These are phyloP conservation scores for Epinephelus moara DNA, from an alignment of 2,113 vertebrate genomes.

Conservation along the genomic window DNA sequence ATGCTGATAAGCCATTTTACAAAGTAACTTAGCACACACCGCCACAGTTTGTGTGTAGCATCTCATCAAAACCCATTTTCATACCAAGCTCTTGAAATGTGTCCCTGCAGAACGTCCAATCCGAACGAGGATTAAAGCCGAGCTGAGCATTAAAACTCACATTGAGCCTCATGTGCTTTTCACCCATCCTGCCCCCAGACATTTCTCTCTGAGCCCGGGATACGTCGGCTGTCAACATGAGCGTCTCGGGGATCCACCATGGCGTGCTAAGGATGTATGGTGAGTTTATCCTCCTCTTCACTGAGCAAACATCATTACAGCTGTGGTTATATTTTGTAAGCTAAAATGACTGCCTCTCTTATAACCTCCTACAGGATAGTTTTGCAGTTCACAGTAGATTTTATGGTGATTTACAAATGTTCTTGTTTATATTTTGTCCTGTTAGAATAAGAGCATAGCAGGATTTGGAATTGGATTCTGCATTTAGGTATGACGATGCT, in stretches of 20 bases:
- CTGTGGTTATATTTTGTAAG: not conserved
- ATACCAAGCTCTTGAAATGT: constrained; percentile 47
- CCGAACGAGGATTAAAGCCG: constrained; percentile 71
- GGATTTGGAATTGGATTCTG: not conserved
- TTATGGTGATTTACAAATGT: not conserved
- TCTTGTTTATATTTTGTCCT: not conserved
- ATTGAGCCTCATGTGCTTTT: constrained; percentile 72
- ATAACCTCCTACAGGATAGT: no score
- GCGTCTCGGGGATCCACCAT: constrained; percentile 76
- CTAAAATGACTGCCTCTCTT: not conserved
- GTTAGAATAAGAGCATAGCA: not conserved
- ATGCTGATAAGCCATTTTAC: constrained; percentile 11
- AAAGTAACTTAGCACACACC: constrained; percentile 1
- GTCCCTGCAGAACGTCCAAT: constrained; percentile 52
- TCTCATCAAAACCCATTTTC: constrained; percentile 48
- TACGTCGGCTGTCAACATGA: constrained; percentile 70
- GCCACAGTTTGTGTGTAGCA: constrained; percentile 24
- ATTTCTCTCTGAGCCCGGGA: constrained; percentile 23
- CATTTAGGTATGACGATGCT: not conserved
- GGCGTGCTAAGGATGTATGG: constrained; percentile 86
- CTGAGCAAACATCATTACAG: not conserved
- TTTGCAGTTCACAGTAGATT: not conserved
- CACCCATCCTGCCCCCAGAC: constrained; percentile 26
- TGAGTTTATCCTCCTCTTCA: constrained; percentile 60
- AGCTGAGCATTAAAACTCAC: constrained; percentile 72